Percentiles rank a stretch among this genome's conserved stretches.
These are phyloP conservation scores for Agonopterix subpropinquella DNA, from an alignment of 2,888 invertebrate species.

Conservation along the genomic window DNA sequence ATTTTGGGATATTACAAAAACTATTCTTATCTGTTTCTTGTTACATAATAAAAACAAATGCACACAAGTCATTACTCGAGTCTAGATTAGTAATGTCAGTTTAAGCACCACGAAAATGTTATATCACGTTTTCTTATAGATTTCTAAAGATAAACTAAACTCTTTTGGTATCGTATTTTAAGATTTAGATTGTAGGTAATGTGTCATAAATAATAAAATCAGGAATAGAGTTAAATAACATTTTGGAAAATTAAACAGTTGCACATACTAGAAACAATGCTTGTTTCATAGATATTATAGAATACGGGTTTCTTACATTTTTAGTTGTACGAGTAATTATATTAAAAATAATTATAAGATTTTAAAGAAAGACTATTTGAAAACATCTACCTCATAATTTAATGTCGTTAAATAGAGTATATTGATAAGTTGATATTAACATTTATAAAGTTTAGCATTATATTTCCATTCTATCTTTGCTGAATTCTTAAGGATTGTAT, in stretches of 20 bases:
- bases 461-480: slow-evolving; percentile 40
- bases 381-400: slow-evolving; percentile 75
- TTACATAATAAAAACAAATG: too few species aligned
- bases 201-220: slow-evolving; percentile 1
- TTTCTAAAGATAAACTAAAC: too few species aligned
- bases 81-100: too few species aligned
- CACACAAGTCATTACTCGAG: too few species aligned
- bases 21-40: too few species aligned
- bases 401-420: slow-evolving; percentile 65
- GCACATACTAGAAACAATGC: too few species aligned
- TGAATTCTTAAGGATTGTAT: slow-evolving; percentile 50
- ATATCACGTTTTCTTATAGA: too few species aligned
- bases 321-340: slow-evolving; percentile 26
- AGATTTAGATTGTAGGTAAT: neutral
- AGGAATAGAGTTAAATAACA: too few species aligned
- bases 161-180: neutral
- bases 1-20: too few species aligned
- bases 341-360: slow-evolving; percentile 42
- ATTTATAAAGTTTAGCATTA: slow-evolving; percentile 64
- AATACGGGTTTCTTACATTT: slow-evolving; percentile 49
- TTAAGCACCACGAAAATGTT: too few species aligned
- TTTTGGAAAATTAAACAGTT: too few species aligned
- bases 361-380: slow-evolving; percentile 66
- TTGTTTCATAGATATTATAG: slow-evolving; percentile 18
- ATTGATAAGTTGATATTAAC: slow-evolving; percentile 63